Evolutionary conservation across 2,888 invertebrate genomes (phyloP).

Genomic region (Rhopalosiphum nymphaeae): DNA sequence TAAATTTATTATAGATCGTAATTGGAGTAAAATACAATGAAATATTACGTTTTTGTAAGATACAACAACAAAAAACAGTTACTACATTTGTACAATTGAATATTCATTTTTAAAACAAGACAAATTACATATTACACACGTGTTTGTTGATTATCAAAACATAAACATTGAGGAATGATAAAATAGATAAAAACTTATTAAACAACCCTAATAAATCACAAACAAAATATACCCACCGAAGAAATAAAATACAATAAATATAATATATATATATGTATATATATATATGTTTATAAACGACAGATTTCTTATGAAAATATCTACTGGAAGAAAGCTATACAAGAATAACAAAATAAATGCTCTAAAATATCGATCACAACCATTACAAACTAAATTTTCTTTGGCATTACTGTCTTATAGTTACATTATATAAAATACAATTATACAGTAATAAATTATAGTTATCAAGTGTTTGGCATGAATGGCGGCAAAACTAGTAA

Average conservation of each 20-base stretch:
- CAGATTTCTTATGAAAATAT: slow-evolving; percentile 29
- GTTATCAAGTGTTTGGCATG: slow-evolving; percentile 16
- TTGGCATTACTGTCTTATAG: slow-evolving; percentile 58
- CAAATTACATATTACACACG: background rate
- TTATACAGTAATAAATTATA: slow-evolving; percentile 38
- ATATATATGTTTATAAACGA: background rate
- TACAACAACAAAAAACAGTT: slow-evolving; percentile 17
- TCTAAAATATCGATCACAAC: slow-evolving; percentile 63
- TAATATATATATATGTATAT: background rate
- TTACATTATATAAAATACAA: slow-evolving; percentile 25
- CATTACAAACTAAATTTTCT: slow-evolving; percentile 58
- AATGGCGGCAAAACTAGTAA: slow-evolving; percentile 8
- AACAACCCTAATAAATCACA: slow-evolving; percentile 34
- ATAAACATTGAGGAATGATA: background rate
- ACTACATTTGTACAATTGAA: background rate
- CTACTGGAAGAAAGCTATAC: slow-evolving; percentile 58
- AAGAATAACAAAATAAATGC: slow-evolving; percentile 64
- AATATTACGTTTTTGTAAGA: background rate
- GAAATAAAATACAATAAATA: slow-evolving; percentile 37
- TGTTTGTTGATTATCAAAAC: background rate
- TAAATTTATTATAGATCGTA: background rate
- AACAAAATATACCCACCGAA: slow-evolving; percentile 55
- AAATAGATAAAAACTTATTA: background rate
- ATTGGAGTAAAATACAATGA: background rate
- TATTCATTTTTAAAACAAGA: background rate